phyloP scores from a whole-genome alignment of 2,888 invertebrate genomes.

The Synergus umbraculus region DNA sequence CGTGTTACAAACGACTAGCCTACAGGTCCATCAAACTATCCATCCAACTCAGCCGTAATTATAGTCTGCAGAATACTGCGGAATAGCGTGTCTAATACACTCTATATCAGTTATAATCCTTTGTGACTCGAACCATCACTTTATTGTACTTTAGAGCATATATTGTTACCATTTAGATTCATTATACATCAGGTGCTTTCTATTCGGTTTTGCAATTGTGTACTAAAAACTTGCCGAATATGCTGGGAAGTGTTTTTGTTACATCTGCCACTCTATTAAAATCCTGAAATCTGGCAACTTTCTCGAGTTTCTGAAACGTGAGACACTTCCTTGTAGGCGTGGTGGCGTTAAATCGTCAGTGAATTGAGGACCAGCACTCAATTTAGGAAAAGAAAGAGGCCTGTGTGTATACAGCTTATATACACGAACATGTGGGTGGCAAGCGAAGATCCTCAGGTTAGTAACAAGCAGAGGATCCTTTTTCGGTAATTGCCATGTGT shows the following conservation, averaged over 20 bases:
- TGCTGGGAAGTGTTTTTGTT: background rate
- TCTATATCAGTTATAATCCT: background rate
- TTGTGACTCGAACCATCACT: background rate
- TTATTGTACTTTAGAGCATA: background rate
- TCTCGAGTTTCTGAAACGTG: constrained; percentile 18
- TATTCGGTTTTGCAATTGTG: too few species aligned
- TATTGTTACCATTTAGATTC: background rate
- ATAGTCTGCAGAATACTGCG: constrained; percentile 28
- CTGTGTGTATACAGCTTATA: background rate
- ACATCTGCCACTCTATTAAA: background rate
- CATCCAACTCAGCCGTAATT: constrained; percentile 28
- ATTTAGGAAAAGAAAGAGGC: background rate
- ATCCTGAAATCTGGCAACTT: constrained; percentile 15
- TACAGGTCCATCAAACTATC: constrained; percentile 31
- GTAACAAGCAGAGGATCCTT: constrained; percentile 45
- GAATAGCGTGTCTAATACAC: constrained; percentile 30
- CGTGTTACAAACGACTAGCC: constrained; percentile 31
- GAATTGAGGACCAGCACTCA: constrained; percentile 5
- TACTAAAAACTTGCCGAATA: too few species aligned
- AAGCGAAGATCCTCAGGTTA: constrained; percentile 17
- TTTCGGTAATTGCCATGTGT: constrained; percentile 42
- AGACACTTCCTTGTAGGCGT: constrained; percentile 21
- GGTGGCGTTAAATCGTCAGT: constrained; percentile 27
- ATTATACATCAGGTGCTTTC: too few species aligned
- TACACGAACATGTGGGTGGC: constrained; percentile 12